Base-by-base conservation (phyloP, 2,113 vertebrate genomes). In the Quiscalus mexicanus region DNA sequence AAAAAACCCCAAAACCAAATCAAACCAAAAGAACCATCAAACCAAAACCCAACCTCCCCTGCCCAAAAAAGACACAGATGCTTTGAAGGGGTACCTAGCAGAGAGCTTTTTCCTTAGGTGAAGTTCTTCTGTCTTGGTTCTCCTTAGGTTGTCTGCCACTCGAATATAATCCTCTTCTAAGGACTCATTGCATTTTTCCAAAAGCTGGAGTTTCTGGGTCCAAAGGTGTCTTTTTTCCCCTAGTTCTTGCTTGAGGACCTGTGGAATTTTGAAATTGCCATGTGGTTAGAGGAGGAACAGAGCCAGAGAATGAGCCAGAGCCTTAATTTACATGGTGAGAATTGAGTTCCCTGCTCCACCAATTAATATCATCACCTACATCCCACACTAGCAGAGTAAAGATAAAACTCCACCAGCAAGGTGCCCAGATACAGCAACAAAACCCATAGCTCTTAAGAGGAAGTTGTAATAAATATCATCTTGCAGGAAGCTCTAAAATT, bases 71-170 rank as follows among this genome's bases (percentile, higher is more conserved):
- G 3, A 18, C 3, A 71, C 4, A 63, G 2, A 11, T 1, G 3
- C 25, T 82, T 58, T 60, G 24, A 75, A 47, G 9, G 25, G 12
- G 9, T 55, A 99, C 99, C 99, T 99, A 97, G 97, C 97, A 73
- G 98, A 98, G 64, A 99, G 97, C 19, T 97, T 96, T 87, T 94
- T 98, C 71, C 76, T 96, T 23, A 98, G 96, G 94, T 98, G 98
- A 71, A 99, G 91, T 63, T 99, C 98, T 87, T 99, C 98, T 0
- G 98, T 98, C 68, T 98, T 98, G 45, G 98, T 97, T 94, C 98
- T 98, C 87, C 99, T 98, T 96, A 99, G 94, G 93, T 98, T 98
- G 39, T 98, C 97, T 23, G 98, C 98, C 98, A 98, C 98, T 95
- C 89, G 98, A 92, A 98, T 89, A 55, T 99, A 98, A 92, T 99